Conservation (phyloP, 2,113 vertebrate genomes). For the Dipodomys merriami region DNA sequence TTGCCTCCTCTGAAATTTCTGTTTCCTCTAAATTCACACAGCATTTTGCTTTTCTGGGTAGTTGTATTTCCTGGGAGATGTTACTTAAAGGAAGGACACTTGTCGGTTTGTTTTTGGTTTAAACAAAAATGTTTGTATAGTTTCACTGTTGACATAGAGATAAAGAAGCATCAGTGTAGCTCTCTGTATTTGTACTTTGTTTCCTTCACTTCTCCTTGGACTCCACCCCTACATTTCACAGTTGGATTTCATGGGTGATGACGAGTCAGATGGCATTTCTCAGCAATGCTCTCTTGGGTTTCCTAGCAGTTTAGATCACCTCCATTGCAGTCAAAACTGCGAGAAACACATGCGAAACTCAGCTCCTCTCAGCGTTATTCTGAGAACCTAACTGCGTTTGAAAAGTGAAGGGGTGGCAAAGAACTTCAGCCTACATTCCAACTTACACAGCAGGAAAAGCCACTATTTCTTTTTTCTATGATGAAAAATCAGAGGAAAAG, state of each 20-base stretch:
- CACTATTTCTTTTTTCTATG: slow-evolving; percentile 36
- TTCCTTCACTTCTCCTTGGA: not conserved
- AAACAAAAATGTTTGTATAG: not conserved
- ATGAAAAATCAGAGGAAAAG: slow-evolving; percentile 58
- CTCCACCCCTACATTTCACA: not conserved
- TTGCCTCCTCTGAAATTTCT: not conserved
- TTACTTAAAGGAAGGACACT: not conserved
- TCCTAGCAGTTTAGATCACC: slow-evolving; percentile 75
- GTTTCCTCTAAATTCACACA: not conserved
- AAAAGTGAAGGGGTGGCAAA: slow-evolving; percentile 63
- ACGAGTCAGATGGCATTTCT: slow-evolving; percentile 57
- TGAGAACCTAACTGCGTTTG: slow-evolving; percentile 67
- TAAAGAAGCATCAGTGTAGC: not conserved
- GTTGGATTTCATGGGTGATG: slow-evolving; percentile 32
- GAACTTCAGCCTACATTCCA: slow-evolving; percentile 61
- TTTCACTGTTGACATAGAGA: not conserved
- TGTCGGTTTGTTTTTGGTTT: slow-evolving; percentile 15
- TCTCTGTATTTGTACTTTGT: not conserved
- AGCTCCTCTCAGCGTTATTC: slow-evolving; percentile 71
- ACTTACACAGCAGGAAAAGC: slow-evolving; percentile 58
- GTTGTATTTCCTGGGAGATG: slow-evolving; percentile 28
- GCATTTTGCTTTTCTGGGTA: not conserved
- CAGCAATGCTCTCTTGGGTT: slow-evolving; percentile 19
- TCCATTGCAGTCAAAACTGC: slow-evolving; percentile 71
- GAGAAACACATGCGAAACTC: slow-evolving; percentile 73